Evolutionary conservation across 2,113 vertebrate species (phyloP).

Genomic region (Orcinus orca): DNA sequence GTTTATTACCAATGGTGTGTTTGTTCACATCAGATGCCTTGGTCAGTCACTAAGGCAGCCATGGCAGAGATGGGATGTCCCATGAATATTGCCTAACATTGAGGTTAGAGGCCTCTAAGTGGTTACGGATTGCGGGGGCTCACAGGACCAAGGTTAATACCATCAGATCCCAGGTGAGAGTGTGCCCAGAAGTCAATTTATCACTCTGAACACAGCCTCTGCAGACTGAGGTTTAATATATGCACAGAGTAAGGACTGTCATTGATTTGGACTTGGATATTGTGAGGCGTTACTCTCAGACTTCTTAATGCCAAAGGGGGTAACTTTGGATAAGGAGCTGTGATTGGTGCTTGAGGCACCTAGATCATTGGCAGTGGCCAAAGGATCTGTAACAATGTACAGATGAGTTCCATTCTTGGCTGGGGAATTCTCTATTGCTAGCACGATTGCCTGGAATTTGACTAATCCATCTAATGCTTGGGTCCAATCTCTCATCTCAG

Average conservation of each 20-base stretch:
- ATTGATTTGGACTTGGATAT: background rate
- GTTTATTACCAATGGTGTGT: background rate
- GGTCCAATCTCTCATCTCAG: too few relatives aligned
- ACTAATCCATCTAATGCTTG: too few relatives aligned
- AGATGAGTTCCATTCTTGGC: background rate
- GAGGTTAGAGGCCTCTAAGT: background rate
- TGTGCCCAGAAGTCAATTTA: background rate
- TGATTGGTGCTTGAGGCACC: background rate
- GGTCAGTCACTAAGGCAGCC: background rate
- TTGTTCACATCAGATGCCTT: background rate
- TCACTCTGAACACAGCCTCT: background rate
- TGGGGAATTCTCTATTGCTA: background rate
- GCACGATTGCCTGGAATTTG: background rate
- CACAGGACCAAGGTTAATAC: background rate
- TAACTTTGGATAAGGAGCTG: background rate
- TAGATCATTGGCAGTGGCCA: background rate
- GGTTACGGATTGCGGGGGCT: background rate
- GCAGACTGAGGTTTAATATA: background rate
- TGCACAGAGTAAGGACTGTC: background rate
- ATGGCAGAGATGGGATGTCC: background rate
- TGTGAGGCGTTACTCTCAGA: background rate
- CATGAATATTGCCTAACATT: background rate
- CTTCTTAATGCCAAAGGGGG: background rate
- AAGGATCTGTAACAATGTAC: background rate
- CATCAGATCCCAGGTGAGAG: background rate